Conservation (phyloP, 2,113 vertebrate species). For the Boulengeromyrus knoepffleri region DNA sequence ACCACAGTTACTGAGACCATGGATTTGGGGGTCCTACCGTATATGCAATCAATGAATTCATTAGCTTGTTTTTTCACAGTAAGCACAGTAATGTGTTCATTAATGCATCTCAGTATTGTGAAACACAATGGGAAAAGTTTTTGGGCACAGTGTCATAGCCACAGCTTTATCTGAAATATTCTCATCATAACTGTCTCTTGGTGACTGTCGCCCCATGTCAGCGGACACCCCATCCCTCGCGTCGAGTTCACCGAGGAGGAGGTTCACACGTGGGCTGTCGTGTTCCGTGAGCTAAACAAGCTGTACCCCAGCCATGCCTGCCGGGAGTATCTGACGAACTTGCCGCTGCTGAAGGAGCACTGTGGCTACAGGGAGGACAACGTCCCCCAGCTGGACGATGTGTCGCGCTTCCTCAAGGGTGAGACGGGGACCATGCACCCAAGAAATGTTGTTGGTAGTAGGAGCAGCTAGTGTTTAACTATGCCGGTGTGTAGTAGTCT, state of each 20-base stretch:
- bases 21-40: background rate
- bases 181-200: background rate
- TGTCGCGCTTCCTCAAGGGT: slow-evolving; percentile 91
- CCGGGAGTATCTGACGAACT: slow-evolving; percentile 87
- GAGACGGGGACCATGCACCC: slow-evolving; percentile 3
- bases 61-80: background rate
- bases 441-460: background rate
- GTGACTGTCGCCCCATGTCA: slow-evolving; percentile 35
- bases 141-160: background rate
- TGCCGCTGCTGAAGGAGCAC: slow-evolving; percentile 83
- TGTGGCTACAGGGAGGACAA: slow-evolving; percentile 92
- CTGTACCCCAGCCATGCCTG: slow-evolving; percentile 91
- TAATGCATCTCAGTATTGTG: background rate
- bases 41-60: background rate
- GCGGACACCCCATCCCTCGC: slow-evolving; percentile 80
- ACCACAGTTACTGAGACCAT: background rate
- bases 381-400: slow-evolving; percentile 92
- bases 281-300: slow-evolving; percentile 87
- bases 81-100: background rate
- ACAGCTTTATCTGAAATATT: background rate
- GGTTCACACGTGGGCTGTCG: slow-evolving; percentile 88
- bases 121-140: background rate
- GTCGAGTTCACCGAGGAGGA: slow-evolving; percentile 94
- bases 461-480: background rate
- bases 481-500: background rate